These are phyloP conservation scores for Thripadectes ignobilis DNA, from an alignment of 2,797 vertebrate species.

Conservation along the genomic window DNA sequence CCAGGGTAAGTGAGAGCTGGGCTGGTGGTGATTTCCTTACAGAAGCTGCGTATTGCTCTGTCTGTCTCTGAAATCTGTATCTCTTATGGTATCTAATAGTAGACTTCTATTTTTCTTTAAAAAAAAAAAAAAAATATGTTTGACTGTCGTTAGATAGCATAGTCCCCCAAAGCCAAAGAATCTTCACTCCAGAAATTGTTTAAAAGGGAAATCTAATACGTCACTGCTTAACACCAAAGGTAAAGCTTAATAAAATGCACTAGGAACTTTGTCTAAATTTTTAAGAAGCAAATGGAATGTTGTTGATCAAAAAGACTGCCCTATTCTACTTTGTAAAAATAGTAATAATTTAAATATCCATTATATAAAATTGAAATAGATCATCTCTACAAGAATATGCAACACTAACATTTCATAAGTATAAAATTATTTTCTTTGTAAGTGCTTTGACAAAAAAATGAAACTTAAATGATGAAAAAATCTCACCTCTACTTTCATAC, in stretches of 20 bases:
- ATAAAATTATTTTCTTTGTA: slow-evolving; percentile 68
- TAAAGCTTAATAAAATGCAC: slow-evolving; percentile 77
- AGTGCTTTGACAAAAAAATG: slow-evolving; percentile 62
- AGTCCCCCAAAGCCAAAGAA: slow-evolving; percentile 80
- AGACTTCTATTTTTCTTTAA: slow-evolving; percentile 39
- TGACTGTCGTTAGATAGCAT: slow-evolving; percentile 63
- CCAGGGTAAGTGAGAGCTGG: background rate
- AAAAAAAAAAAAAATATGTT: background rate
- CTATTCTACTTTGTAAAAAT: slow-evolving; percentile 66
- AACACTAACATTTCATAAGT: slow-evolving; percentile 63
- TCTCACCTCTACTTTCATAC: slow-evolving; percentile 64
- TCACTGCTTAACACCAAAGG: slow-evolving; percentile 83
- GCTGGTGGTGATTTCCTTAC: slow-evolving; percentile 18
- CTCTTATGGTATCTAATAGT: slow-evolving; percentile 16
- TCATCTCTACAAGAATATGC: slow-evolving; percentile 70
- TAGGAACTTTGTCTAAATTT: slow-evolving; percentile 73
- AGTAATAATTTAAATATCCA: slow-evolving; percentile 50
- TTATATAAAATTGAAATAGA: slow-evolving; percentile 64
- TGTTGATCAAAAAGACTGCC: slow-evolving; percentile 61
- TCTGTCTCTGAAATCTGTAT: slow-evolving; percentile 66
- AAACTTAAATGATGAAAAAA: slow-evolving; percentile 63
- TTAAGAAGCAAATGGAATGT: slow-evolving; percentile 62
- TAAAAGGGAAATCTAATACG: slow-evolving; percentile 56
- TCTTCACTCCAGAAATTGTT: slow-evolving; percentile 67
- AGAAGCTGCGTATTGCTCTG: slow-evolving; percentile 48